phyloP scores from a whole-genome alignment of 2,797 vertebrate species.

The Meda fulgida region DNA sequence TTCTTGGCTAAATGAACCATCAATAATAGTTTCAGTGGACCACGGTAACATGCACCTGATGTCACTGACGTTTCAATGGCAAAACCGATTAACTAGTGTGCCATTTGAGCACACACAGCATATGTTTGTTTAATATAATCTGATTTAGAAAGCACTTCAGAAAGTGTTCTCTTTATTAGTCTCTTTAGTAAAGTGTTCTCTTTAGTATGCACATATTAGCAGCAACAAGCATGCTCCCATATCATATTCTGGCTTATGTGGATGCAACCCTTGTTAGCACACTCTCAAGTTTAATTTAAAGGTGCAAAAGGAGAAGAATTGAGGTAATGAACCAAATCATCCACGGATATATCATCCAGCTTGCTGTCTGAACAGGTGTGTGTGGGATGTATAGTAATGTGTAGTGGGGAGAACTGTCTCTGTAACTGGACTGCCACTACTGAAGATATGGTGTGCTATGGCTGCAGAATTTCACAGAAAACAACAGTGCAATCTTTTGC shows the following conservation, averaged over 20 bases:
- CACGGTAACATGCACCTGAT: conserved; percentile 17
- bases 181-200: neutral
- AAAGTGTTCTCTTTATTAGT: neutral
- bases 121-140: conserved; percentile 6
- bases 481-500: neutral
- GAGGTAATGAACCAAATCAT: conserved; percentile 33
- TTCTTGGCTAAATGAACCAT: conserved; percentile 5
- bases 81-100: neutral
- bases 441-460: neutral
- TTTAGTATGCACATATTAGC: conserved; percentile 28
- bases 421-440: neutral
- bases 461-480: conserved; percentile 1
- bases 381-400: neutral
- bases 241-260: conserved; percentile 39
- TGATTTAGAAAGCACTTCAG: conserved; percentile 12
- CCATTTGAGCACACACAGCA: neutral
- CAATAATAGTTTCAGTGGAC: conserved; percentile 2
- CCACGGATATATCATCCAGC: neutral
- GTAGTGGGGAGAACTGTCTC: neutral
- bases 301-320: conserved; percentile 36
- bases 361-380: neutral
- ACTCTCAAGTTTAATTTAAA: conserved; percentile 47
- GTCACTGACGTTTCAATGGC: conserved; percentile 15
- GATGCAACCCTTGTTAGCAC: conserved; percentile 31
- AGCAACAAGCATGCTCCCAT: conserved; percentile 6